Evolutionary conservation across 2,113 vertebrate species (phyloP).

Genomic region (Cyphomyrus plagiostoma): DNA sequence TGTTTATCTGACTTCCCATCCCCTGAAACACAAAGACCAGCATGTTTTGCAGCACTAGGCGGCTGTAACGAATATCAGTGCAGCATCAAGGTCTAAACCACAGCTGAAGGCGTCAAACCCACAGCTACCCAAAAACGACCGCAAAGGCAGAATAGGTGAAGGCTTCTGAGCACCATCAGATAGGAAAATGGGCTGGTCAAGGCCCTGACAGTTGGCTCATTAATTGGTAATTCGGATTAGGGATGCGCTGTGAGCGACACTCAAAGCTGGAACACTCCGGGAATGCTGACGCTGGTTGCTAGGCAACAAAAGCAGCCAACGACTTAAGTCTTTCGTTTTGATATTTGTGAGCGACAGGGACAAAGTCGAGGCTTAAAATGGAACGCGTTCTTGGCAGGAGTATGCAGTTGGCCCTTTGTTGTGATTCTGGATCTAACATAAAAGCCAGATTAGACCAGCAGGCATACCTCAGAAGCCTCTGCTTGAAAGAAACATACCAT

Average conservation of each 20-base stretch:
- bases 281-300: constrained; percentile 59
- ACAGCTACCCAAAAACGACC: neutral
- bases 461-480: neutral
- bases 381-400: constrained; percentile 9
- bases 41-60: neutral
- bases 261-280: constrained; percentile 34
- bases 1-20: neutral
- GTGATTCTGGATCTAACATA: neutral
- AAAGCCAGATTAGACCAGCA: constrained; percentile 1
- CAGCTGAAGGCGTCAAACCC: neutral
- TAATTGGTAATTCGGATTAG: constrained; percentile 35
- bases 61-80: neutral
- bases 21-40: neutral
- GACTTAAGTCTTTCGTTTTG: constrained; percentile 49
- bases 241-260: neutral
- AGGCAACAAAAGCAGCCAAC: constrained; percentile 57
- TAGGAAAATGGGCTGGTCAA: neutral
- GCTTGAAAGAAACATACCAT: neutral
- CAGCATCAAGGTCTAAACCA: neutral
- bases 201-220: neutral
- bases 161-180: constrained; percentile 9
- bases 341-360: constrained; percentile 50
- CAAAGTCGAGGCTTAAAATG: constrained; percentile 14
- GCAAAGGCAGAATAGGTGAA: neutral
- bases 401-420: neutral